These are phyloP conservation scores for Ceratosolen solmsi DNA, from an alignment of 1,140 invertebrate species.

Conservation along the genomic window DNA sequence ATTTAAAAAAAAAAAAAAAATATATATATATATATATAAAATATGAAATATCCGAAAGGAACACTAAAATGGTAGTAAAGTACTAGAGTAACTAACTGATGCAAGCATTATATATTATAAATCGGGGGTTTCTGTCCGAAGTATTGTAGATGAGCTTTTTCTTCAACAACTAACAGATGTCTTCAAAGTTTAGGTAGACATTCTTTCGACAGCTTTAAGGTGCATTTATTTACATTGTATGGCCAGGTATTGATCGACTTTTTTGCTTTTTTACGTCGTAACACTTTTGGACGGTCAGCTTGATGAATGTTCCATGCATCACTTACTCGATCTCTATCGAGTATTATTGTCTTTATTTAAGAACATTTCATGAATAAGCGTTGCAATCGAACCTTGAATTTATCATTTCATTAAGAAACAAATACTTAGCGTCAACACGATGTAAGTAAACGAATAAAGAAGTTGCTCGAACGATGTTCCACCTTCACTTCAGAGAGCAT, in stretches of 20 bases:
- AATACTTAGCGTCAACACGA: constrained; percentile 13
- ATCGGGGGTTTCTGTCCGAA: constrained; percentile 34
- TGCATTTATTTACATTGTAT: constrained; percentile 25
- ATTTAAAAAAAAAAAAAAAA: constrained; percentile 33
- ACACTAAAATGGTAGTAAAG: constrained; percentile 12
- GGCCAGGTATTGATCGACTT: neutral
- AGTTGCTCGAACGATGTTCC: constrained; percentile 33
- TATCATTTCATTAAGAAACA: neutral
- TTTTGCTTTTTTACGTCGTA: neutral
- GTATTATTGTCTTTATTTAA: neutral
- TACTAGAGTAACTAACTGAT: constrained; percentile 17
- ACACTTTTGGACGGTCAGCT: neutral
- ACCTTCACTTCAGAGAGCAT: constrained; percentile 30
- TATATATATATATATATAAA: constrained; percentile 19
- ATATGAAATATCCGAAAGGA: constrained; percentile 7
- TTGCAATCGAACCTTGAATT: neutral
- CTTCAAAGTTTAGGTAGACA: constrained; percentile 38
- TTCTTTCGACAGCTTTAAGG: constrained; percentile 21
- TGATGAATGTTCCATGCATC: neutral
- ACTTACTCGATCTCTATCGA: neutral
- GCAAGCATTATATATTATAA: neutral
- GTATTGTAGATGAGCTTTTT: constrained; percentile 18
- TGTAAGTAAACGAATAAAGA: constrained; percentile 31
- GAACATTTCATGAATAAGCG: neutral
- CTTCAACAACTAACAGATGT: constrained; percentile 15